Evolutionary conservation across 2,797 vertebrate species (phyloP).

Genomic region (Pangasius djambal): DNA sequence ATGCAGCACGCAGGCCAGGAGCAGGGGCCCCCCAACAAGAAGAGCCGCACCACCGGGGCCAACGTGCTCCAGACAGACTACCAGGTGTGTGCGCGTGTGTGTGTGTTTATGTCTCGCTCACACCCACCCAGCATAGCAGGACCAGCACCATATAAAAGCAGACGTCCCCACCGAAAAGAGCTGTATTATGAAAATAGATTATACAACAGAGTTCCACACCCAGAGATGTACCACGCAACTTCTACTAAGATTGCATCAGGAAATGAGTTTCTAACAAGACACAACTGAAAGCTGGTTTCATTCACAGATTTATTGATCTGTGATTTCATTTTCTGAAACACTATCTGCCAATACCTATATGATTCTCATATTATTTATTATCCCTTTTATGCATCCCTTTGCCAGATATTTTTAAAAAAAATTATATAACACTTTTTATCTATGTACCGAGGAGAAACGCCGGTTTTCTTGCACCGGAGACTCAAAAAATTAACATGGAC

Average conservation of each 20-base stretch:
- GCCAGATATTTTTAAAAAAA: too few species aligned
- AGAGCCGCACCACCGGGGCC: constrained; percentile 89
- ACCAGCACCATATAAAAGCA: not conserved
- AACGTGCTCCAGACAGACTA: constrained; percentile 91
- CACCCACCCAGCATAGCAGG: not conserved
- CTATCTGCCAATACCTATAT: too few species aligned
- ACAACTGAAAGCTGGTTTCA: too few species aligned
- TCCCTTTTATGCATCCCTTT: too few species aligned
- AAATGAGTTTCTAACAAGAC: not conserved
- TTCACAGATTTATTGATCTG: too few species aligned
- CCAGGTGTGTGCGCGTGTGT: constrained; percentile 81
- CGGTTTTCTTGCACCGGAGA: too few species aligned
- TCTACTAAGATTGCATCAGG: not conserved
- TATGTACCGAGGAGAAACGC: too few species aligned
- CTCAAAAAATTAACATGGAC: too few species aligned
- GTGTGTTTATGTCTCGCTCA: not conserved
- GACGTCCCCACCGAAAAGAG: not conserved
- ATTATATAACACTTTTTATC: too few species aligned
- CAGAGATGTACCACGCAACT: not conserved
- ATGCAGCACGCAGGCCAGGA: constrained; percentile 86
- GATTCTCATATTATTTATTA: too few species aligned
- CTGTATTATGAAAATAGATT: too few species aligned
- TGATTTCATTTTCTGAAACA: not conserved
- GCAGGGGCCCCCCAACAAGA: constrained; percentile 94
- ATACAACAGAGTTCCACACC: not conserved